Evolutionary conservation across 2,113 vertebrate species (phyloP), one percentile per base, ranked within the genome.

Genomic region (Orycteropus afer): DNA sequence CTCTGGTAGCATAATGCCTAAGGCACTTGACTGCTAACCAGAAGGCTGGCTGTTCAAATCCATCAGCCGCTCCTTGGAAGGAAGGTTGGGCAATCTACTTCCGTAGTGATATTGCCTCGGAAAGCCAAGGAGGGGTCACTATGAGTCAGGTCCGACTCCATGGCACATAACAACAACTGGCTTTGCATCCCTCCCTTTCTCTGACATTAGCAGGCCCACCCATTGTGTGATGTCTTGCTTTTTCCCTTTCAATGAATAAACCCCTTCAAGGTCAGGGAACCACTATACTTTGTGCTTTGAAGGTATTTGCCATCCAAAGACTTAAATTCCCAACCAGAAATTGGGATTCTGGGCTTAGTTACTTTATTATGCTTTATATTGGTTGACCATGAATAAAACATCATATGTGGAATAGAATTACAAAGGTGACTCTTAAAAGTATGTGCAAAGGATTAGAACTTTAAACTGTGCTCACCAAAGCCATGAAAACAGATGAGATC

Each of bases 311-410:
- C 53, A 92, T 80, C 25, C 34, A 47, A 65, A 96, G 79, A 92
- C 95, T 97, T 96, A 96, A 93, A 95, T 93, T 96, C 57, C 92
- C 47, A 92, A 57, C 47, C 47, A 95, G 76, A 61, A 95, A 86
- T 97, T 96, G 95, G 84, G 76, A 92, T 96, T 86, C 59, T n/a
- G 57, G 82, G 95, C 94, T 89, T 93, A 49, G 55, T 90, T 96
- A 25, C 59, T 97, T 87, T 88, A 95, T 94, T 97, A 80, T 90
- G 65, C 63, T 96, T 96, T 95, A 12, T 97, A 95, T 95, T 95
- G 97, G 57, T 93, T 97, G 95, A 82, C 91, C 96, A 84, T 47
- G 59, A 93, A 84, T 97, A 93, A 97, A 95, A 96, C 95, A 97
- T 95, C 97, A 51, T 4, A 57, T n/a, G 8, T 88, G 86, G 73